Evolutionary conservation across 2,113 vertebrate genomes (phyloP).

Genomic region (Suricata suricatta): DNA sequence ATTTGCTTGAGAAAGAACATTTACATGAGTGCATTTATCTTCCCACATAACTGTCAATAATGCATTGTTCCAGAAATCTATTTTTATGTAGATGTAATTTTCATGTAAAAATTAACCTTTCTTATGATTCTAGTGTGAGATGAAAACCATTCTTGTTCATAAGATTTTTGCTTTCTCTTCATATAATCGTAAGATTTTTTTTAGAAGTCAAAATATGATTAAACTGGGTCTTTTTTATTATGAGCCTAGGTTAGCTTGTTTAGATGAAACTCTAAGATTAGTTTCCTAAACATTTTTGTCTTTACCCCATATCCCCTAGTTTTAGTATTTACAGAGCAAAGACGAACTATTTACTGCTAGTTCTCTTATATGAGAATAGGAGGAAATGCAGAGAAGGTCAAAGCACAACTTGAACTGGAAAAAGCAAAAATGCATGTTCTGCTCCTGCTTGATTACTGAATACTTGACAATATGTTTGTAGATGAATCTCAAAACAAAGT

Average conservation of each 20-base stretch:
- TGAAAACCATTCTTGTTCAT: slow-evolving; percentile 52
- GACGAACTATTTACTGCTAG: not conserved
- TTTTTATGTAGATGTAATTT: slow-evolving; percentile 71
- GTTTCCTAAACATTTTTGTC: slow-evolving; percentile 5
- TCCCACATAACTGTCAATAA: slow-evolving; percentile 71
- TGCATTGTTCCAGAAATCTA: slow-evolving; percentile 66
- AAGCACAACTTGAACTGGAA: not conserved
- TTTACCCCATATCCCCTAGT: not conserved
- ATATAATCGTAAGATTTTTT: slow-evolving; percentile 48
- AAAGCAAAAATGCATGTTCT: not conserved
- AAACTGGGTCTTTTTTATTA: slow-evolving; percentile 40
- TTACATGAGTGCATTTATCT: slow-evolving; percentile 52
- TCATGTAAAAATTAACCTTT: slow-evolving; percentile 77
- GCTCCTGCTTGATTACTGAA: not conserved
- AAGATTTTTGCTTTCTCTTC: slow-evolving; percentile 57
- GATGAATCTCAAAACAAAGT: not conserved
- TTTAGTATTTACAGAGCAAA: slow-evolving; percentile 19
- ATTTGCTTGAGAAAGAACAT: slow-evolving; percentile 58
- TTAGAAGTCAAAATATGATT: slow-evolving; percentile 61
- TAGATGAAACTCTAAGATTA: slow-evolving; percentile 40
- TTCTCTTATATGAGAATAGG: not conserved
- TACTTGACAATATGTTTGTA: not conserved
- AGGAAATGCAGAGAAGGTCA: not conserved
- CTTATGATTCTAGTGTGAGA: slow-evolving; percentile 55
- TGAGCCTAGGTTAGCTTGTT: slow-evolving; percentile 18